Percentiles rank a stretch among this genome's conserved stretches.
Evolutionary conservation across 2,888 invertebrate species (phyloP).

Genomic region (Embidobia sp.): DNA sequence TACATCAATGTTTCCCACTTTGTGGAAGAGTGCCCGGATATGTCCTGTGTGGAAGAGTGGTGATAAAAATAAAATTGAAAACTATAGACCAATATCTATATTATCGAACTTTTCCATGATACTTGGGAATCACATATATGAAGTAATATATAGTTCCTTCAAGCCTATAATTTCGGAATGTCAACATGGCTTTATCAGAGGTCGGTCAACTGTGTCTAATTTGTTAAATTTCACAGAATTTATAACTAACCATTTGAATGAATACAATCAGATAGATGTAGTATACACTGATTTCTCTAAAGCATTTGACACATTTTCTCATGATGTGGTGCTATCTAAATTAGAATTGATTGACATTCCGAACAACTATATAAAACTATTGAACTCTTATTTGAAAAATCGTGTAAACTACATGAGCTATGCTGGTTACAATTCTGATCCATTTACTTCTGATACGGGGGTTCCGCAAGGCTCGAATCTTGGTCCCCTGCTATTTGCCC

Average conservation of each 20-base stretch:
- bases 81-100: slow-evolving; percentile 12
- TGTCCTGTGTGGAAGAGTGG: neutral
- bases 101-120: slow-evolving; percentile 4
- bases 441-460: too few species aligned
- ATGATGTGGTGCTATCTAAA: neutral
- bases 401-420: neutral
- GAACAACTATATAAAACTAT: neutral
- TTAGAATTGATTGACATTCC: too few species aligned
- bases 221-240: neutral
- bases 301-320: slow-evolving; percentile 1
- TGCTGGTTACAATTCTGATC: slow-evolving; percentile 63
- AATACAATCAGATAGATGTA: slow-evolving; percentile 3
- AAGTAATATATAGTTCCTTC: neutral
- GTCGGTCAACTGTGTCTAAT: neutral
- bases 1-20: slow-evolving; percentile 1
- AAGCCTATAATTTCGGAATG: neutral
- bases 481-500: slow-evolving; percentile 66
- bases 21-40: neutral
- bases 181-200: slow-evolving; percentile 7
- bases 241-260: neutral
- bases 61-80: neutral
- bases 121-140: neutral
- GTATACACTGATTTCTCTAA: slow-evolving; percentile 9
- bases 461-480: slow-evolving; percentile 3
- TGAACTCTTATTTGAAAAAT: neutral